Conservation (phyloP, 2,113 vertebrate species). For the Scytalopus superciliaris region DNA sequence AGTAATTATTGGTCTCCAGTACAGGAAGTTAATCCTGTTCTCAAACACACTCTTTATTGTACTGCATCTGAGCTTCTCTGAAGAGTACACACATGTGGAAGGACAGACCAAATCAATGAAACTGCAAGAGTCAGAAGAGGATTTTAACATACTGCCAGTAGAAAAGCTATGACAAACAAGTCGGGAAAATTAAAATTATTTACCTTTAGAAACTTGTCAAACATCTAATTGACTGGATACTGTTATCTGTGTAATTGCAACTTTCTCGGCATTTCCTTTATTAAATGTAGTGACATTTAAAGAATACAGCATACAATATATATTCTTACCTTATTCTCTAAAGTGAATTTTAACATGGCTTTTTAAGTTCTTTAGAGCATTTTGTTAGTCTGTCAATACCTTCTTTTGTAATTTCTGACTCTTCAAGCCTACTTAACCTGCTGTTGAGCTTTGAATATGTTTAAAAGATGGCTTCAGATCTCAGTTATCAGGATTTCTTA, state of each 20-base stretch:
- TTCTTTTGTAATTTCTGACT: neutral
- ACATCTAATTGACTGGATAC: neutral
- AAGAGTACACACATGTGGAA: fast-evolving
- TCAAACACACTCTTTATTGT: neutral
- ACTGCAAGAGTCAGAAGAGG: neutral
- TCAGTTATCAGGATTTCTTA: neutral
- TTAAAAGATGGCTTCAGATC: neutral
- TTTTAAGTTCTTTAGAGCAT: neutral
- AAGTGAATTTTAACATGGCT: neutral
- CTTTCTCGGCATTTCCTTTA: neutral
- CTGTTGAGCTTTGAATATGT: neutral
- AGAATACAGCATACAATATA: neutral
- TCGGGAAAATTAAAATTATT: neutral
- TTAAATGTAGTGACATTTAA: neutral
- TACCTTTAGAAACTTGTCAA: neutral
- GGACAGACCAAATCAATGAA: neutral
- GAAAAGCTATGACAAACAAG: neutral
- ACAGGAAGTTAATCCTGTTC: neutral
- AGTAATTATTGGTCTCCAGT: neutral
- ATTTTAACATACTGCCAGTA: neutral
- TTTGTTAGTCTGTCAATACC: neutral
- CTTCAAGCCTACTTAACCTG: neutral
- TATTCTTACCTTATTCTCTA: neutral
- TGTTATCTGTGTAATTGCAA: neutral
- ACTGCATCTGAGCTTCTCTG: neutral